phyloP scores from a whole-genome alignment of 92 coral and sea anemone species.

The Zoanthus gigantus region DNA sequence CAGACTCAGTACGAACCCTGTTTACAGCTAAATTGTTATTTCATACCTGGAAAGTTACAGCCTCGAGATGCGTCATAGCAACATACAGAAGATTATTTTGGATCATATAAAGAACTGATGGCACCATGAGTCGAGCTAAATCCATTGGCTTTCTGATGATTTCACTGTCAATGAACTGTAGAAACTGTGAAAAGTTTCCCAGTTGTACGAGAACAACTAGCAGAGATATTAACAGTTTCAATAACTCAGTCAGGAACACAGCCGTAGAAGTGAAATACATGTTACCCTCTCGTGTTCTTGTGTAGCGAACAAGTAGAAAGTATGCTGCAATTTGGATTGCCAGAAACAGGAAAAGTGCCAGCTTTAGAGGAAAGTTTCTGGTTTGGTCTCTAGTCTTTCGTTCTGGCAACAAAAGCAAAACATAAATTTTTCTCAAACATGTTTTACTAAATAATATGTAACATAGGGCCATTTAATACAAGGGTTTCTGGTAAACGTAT shows the following conservation, averaged over 20 bases:
- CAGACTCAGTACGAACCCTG: background rate
- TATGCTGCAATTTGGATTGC: slow-evolving; percentile 81
- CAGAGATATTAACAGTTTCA: slow-evolving; percentile 66
- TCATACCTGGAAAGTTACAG: slow-evolving; percentile 85
- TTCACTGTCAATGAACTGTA: slow-evolving; percentile 54
- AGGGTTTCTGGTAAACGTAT: too few species aligned
- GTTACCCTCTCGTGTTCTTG: slow-evolving; percentile 71
- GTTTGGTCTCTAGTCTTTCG: background rate
- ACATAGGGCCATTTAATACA: too few species aligned
- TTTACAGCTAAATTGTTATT: background rate
- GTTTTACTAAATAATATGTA: too few species aligned
- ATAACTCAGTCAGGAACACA: slow-evolving; percentile 71
- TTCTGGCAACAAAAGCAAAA: background rate
- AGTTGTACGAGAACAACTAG: slow-evolving; percentile 61
- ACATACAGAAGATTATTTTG: slow-evolving; percentile 83
- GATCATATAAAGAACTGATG: slow-evolving; percentile 77
- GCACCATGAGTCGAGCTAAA: slow-evolving; percentile 62
- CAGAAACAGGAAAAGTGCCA: slow-evolving; percentile 54
- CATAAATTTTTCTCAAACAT: background rate
- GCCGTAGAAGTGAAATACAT: slow-evolving; percentile 84
- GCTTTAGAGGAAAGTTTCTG: slow-evolving; percentile 9
- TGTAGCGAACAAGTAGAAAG: slow-evolving; percentile 75
- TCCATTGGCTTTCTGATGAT: slow-evolving; percentile 65
- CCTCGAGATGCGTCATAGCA: slow-evolving; percentile 87
- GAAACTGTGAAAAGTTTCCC: slow-evolving; percentile 55